phyloP scores from a whole-genome alignment of 1,140 invertebrate species.

The Harlomillsia oculata region DNA sequence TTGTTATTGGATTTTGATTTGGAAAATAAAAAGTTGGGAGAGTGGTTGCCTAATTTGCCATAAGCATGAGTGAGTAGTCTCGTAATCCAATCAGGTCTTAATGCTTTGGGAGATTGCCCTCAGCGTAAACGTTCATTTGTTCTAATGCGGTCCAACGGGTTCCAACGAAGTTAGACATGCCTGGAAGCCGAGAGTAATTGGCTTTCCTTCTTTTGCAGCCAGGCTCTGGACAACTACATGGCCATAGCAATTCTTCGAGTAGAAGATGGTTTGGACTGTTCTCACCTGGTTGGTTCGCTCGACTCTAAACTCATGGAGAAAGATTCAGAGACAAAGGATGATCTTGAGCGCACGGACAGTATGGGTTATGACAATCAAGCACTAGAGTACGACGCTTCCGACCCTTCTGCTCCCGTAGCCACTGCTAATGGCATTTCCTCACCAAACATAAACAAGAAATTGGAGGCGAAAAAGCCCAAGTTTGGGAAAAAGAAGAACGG shows the following conservation, averaged over 20 bases:
- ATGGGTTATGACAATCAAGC: constrained; percentile 18
- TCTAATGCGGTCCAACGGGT: no score
- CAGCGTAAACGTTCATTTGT: no score
- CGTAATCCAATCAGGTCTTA: no score
- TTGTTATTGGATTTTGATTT: no score
- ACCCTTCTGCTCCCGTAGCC: constrained; percentile 19
- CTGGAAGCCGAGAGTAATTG: no score
- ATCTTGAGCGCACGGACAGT: not conserved
- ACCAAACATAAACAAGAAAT: not conserved
- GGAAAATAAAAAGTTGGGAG: no score
- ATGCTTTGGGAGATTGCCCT: no score
- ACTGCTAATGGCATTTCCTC: not conserved
- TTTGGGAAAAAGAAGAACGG: constrained; percentile 20
- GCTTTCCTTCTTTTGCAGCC: constrained; percentile 38
- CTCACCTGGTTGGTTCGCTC: constrained; percentile 38
- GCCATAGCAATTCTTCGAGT: constrained; percentile 78
- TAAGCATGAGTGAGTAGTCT: no score
- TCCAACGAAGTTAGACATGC: no score
- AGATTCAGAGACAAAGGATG: not conserved
- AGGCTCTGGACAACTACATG: constrained; percentile 81
- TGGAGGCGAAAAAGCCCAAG: constrained; percentile 16
- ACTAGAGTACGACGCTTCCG: constrained; percentile 19
- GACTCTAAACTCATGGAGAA: not conserved
- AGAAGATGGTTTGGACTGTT: constrained; percentile 69
- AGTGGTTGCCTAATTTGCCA: no score